phyloP scores from a whole-genome alignment of 2,888 invertebrate species.

The Chloromyia formosa region DNA sequence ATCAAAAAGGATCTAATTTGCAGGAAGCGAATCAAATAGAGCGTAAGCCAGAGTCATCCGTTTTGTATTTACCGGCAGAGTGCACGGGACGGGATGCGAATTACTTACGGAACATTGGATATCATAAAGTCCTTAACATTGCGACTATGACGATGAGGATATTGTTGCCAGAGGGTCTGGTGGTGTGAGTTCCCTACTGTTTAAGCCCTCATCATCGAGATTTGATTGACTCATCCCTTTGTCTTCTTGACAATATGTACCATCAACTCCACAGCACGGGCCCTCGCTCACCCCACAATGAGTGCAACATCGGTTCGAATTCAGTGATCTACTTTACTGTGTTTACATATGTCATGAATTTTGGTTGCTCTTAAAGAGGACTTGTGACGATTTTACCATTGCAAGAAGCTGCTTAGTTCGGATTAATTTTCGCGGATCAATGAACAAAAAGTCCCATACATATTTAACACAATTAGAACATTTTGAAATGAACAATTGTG shows the following conservation, averaged over 20 bases:
- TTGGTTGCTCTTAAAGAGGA: slow-evolving; percentile 3
- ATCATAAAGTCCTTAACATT: slow-evolving; percentile 48
- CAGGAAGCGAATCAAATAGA: slow-evolving; percentile 47
- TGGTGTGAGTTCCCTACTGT: slow-evolving; percentile 37
- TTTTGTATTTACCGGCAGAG: slow-evolving; percentile 25
- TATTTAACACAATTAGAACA: too few relatives aligned
- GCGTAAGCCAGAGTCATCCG: slow-evolving; percentile 49
- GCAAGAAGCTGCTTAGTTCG: not conserved
- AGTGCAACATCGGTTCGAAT: slow-evolving; percentile 16
- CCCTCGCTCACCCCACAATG: slow-evolving; percentile 34
- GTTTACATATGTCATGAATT: slow-evolving; percentile 53
- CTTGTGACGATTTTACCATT: not conserved
- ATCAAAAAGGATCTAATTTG: slow-evolving; percentile 47
- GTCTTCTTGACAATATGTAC: slow-evolving; percentile 47
- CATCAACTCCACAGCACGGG: slow-evolving; percentile 41
- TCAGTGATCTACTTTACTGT: slow-evolving; percentile 43
- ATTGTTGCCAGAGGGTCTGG: slow-evolving; percentile 35
- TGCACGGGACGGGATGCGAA: slow-evolving; percentile 44
- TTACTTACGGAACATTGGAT: slow-evolving; percentile 53
- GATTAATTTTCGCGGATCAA: too few relatives aligned
- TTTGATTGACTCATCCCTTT: slow-evolving; percentile 57
- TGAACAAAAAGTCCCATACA: too few relatives aligned
- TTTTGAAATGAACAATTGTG: too few relatives aligned
- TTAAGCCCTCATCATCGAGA: slow-evolving; percentile 55
- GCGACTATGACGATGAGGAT: slow-evolving; percentile 1